These are phyloP conservation scores for Gallinago media DNA, from an alignment of 2,113 vertebrate species.

Conservation along the genomic window DNA sequence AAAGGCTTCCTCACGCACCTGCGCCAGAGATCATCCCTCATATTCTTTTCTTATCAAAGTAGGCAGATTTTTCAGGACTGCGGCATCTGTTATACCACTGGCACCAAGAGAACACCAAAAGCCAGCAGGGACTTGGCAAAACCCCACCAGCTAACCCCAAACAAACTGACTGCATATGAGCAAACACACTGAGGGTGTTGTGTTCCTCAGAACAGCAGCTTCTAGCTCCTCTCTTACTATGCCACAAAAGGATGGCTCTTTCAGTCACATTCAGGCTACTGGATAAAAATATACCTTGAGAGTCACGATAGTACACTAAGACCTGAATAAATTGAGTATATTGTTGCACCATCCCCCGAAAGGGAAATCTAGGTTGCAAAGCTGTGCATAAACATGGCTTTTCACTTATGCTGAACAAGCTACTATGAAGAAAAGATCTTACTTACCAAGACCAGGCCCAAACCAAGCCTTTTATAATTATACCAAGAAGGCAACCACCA, in stretches of 20 bases:
- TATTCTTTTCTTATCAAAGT: not conserved
- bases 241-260: not conserved
- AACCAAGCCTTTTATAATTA: not conserved
- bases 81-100: not conserved
- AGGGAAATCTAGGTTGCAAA: not conserved
- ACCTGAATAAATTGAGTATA: not conserved
- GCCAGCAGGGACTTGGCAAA: not conserved
- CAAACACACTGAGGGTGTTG: not conserved
- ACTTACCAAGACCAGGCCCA: not conserved
- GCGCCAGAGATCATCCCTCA: not conserved
- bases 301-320: not conserved
- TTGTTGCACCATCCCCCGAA: not conserved
- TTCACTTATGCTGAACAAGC: not conserved
- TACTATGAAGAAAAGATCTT: not conserved
- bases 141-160: not conserved
- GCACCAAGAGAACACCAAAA: not conserved
- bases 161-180: rapidly evolving
- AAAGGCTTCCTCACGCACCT: not conserved
- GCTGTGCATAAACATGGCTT: not conserved
- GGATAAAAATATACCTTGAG: not conserved
- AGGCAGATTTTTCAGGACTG: not conserved
- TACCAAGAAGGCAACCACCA: not conserved
- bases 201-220: not conserved
- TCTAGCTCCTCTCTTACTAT: not conserved
- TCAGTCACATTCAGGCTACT: not conserved